Conservation (phyloP, 2,797 vertebrate genomes). For the Acipenser transmontanus region DNA sequence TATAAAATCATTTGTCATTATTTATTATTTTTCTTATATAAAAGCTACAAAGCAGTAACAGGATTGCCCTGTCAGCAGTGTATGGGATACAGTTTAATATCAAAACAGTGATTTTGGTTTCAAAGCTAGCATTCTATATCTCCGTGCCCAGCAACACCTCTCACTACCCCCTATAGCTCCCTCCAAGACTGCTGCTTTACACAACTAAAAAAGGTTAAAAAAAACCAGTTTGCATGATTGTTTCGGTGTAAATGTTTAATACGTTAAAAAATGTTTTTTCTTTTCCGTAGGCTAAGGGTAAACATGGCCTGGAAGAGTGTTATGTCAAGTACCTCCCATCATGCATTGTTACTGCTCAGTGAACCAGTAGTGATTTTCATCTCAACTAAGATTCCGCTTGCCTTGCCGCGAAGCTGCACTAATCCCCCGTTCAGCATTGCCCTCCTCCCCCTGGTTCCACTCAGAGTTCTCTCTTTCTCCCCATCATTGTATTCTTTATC, state of each 20-base stretch:
- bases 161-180: no score
- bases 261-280: slow-evolving; percentile 67
- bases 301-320: slow-evolving; percentile 90
- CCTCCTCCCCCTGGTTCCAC: slow-evolving; percentile 62
- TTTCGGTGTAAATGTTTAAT: slow-evolving; percentile 23
- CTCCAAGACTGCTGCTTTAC: neutral
- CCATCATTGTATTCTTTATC: slow-evolving; percentile 65
- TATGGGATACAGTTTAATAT: no score
- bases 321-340: slow-evolving; percentile 96
- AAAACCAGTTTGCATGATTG: slow-evolving; percentile 6
- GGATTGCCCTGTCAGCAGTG: no score
- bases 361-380: slow-evolving; percentile 90
- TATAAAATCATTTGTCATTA: no score
- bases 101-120: no score
- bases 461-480: slow-evolving; percentile 60
- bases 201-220: neutral
- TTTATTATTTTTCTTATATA: no score
- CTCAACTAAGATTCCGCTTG: slow-evolving; percentile 71
- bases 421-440: slow-evolving; percentile 77
- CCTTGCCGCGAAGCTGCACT: slow-evolving; percentile 69
- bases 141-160: no score
- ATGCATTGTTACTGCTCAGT: slow-evolving; percentile 87
- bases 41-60: no score
- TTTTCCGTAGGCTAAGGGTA: slow-evolving; percentile 69
- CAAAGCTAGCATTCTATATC: no score